Evolutionary conservation across 2,888 invertebrate genomes (phyloP).

Genomic region (Ischnus inquisitorius): DNA sequence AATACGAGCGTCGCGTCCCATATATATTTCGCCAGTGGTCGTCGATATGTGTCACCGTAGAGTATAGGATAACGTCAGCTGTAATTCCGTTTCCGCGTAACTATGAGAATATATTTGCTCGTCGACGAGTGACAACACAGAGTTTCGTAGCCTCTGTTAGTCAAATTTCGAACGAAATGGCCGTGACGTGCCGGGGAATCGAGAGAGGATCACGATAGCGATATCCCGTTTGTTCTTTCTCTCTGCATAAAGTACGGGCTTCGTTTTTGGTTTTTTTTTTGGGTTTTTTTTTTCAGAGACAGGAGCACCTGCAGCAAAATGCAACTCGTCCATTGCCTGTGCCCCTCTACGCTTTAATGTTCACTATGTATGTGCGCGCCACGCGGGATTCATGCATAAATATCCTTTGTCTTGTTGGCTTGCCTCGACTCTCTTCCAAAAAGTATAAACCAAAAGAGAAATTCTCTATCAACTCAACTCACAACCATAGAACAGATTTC

Average conservation of each 20-base stretch:
- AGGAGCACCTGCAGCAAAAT: constrained; percentile 21
- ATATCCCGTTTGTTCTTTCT: constrained; percentile 25
- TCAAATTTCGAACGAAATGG: constrained; percentile 36
- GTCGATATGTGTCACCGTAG: constrained; percentile 22
- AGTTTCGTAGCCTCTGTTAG: constrained; percentile 2
- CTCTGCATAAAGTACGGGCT: constrained; percentile 11
- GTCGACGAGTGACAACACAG: constrained; percentile 19
- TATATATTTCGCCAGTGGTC: constrained; percentile 22
- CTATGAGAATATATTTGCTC: constrained; percentile 1
- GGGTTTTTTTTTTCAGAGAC: constrained; percentile 4
- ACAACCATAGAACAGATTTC: constrained; percentile 10
- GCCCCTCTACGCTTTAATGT: constrained; percentile 36
- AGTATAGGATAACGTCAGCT: constrained; percentile 34
- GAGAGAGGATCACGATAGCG: not conserved
- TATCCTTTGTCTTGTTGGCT: constrained; percentile 42
- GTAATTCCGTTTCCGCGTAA: constrained; percentile 26
- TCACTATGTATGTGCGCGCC: constrained; percentile 46
- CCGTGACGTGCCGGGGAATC: constrained; percentile 7
- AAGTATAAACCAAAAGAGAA: constrained; percentile 21
- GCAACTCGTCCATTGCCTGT: constrained; percentile 23
- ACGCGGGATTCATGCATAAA: constrained; percentile 27
- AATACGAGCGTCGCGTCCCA: constrained; percentile 16
- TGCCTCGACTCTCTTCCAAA: constrained; percentile 14
- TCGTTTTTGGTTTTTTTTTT: constrained; percentile 18
- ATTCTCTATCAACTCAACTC: constrained; percentile 15